These are phyloP conservation scores for Dermolepida albohirtum DNA, from an alignment of 2,888 invertebrate genomes.

Conservation along the genomic window DNA sequence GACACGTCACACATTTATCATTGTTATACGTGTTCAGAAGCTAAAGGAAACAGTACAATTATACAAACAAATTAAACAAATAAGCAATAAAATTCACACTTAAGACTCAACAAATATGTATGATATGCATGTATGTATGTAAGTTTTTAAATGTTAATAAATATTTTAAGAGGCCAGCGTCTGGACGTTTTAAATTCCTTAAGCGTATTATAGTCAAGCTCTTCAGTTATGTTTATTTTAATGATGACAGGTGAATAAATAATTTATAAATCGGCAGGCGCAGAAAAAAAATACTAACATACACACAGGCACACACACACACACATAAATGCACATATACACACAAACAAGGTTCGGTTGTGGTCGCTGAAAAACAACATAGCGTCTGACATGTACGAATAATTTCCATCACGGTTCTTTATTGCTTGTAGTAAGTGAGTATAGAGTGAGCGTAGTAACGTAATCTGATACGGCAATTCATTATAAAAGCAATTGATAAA, in stretches of 20 bases:
- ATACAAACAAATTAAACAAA: no score
- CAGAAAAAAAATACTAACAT: slow-evolving; percentile 16
- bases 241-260: slow-evolving; percentile 32
- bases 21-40: no score
- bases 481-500: slow-evolving; percentile 23
- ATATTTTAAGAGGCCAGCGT: slow-evolving; percentile 18
- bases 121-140: no score
- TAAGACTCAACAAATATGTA: no score
- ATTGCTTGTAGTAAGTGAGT: slow-evolving; percentile 17
- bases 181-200: slow-evolving; percentile 20
- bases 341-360: no score
- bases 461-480: slow-evolving; percentile 21
- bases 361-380: slow-evolving; percentile 1
- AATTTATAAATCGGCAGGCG: slow-evolving; percentile 20
- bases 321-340: no score
- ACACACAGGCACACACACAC: background rate
- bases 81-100: no score
- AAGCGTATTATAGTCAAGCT: background rate
- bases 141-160: background rate
- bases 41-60: no score
- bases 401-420: slow-evolving; percentile 23
- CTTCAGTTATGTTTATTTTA: slow-evolving; percentile 22
- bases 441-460: slow-evolving; percentile 1
- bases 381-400: background rate
- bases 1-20: no score